phyloP scores from a whole-genome alignment of 2,797 vertebrate species.

The Anguilla pacifica region DNA sequence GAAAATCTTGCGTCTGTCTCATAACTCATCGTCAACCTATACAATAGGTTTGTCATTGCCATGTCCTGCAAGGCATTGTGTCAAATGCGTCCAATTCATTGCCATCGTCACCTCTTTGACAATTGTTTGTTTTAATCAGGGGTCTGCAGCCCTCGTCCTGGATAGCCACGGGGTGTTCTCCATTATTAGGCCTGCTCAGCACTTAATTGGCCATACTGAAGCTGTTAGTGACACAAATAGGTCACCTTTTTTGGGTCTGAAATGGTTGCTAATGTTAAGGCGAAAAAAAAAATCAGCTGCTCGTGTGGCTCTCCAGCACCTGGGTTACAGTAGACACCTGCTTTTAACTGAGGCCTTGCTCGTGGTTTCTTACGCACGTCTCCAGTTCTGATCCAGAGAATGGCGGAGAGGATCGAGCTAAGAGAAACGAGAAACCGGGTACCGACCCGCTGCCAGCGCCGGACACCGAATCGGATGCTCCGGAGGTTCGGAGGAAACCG shows the following conservation, averaged over 20 bases:
- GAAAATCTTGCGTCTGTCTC: not conserved
- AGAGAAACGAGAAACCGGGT: constrained; percentile 52
- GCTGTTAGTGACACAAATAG: not conserved
- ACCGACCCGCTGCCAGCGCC: constrained; percentile 50
- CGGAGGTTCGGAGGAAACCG: constrained; percentile 61
- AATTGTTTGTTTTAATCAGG: not conserved
- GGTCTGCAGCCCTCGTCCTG: not conserved
- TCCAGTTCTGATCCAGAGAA: constrained; percentile 61
- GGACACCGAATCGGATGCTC: constrained; percentile 55
- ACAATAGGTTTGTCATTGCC: not conserved
- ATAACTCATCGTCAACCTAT: not conserved
- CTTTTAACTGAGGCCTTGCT: not conserved
- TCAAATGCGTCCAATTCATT: not conserved
- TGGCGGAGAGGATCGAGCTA: constrained; percentile 56
- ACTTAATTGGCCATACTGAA: not conserved
- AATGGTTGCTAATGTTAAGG: not conserved
- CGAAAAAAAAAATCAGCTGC: not conserved
- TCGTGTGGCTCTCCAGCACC: not conserved
- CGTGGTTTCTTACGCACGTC: not conserved
- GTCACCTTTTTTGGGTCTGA: not conserved
- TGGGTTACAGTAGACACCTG: not conserved
- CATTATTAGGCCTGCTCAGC: not conserved
- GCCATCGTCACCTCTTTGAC: not conserved
- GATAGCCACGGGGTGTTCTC: not conserved
- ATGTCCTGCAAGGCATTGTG: not conserved